Base-by-base conservation (phyloP, 2,797 vertebrate genomes). In the Sebastes cheni region DNA sequence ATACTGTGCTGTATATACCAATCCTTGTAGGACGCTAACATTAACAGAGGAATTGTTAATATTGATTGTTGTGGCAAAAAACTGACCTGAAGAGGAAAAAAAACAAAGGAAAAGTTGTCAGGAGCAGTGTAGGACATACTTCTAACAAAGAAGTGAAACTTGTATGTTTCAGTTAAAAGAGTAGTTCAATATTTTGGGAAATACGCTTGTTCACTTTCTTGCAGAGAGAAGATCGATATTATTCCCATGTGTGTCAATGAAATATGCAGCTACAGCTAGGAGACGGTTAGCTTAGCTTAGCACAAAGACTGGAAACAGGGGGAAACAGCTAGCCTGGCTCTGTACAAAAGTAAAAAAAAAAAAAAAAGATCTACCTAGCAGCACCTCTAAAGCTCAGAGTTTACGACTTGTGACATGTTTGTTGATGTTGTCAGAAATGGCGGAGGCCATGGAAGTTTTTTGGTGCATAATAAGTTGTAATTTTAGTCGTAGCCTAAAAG, bases 31-130 rank as follows among this genome's bases (percentile, higher is more conserved):
- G 11, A 27, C 0, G 0, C 13, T 2, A 5, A 81, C 14, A 3
- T 52, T 72, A 3, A 88, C 39, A n/a, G 23, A 16, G 1, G 27
- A 2, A 10, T 23, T 84, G 36, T 0, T 79, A 32, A 95, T 79
- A 5, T 79, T 80, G 25, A 96, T 64, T 18, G 23, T 61, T 12
- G 91, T 25, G 32, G 91, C 81, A 56, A 92, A 95, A 82, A 93
- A 92, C n/a, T 82, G 83, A 0, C 77, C 95, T 96, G 69, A 77
- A 84, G 65, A 25, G 11, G 59, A 59, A 22, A 23, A 22, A 22
- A 9, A 34, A n/a, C 3, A 75, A 10, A 36, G 10, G 3, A 55
- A 61, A 58, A n/a, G 3, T 52, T 27, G 8, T 74, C 14, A 61
- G 18, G 1, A 12, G 20, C 4, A 23, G 14, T 22, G n/a, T 18